Conservation (phyloP, 1,140 invertebrate genomes). For the Daktulosphaira vitifoliae region DNA sequence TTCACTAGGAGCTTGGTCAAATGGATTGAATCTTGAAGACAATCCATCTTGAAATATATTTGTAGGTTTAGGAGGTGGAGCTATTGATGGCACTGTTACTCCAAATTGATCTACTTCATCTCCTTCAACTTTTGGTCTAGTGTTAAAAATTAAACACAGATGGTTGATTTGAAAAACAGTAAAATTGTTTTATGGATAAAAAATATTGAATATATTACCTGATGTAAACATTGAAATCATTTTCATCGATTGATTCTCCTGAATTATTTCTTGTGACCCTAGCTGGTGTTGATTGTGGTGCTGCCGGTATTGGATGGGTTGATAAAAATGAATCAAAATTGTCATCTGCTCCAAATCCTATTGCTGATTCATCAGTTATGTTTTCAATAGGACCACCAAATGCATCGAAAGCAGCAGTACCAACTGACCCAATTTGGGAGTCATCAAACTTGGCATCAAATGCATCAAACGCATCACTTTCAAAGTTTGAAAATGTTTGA, state of each 20-base stretch:
- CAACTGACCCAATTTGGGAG: conserved; percentile 39
- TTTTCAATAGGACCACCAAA: conserved; percentile 43
- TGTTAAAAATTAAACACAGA: too few species aligned
- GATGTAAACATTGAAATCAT: conserved; percentile 70
- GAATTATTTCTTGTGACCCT: conserved; percentile 55
- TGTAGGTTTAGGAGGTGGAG: conserved; percentile 57
- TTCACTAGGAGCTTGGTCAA: conserved; percentile 52
- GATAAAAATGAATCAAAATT: conserved; percentile 78
- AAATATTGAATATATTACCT: conserved; percentile 48
- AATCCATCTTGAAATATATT: conserved; percentile 42
- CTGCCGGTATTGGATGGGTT: conserved; percentile 56
- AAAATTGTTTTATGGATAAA: conserved; percentile 1
- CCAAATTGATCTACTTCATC: conserved; percentile 42
- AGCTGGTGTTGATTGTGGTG: conserved; percentile 45
- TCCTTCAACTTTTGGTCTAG: conserved; percentile 9
- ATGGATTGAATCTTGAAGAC: conserved; percentile 65
- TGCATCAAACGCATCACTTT: conserved; percentile 67
- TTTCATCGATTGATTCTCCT: conserved; percentile 63
- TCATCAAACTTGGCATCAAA: conserved; percentile 77
- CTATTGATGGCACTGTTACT: conserved; percentile 60
- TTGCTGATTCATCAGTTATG: conserved; percentile 7
- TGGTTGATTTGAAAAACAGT: not conserved
- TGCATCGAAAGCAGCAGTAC: conserved; percentile 51
- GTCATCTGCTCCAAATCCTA: conserved; percentile 56
- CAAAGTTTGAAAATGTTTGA: not conserved